phyloP scores from a whole-genome alignment of 2,113 vertebrate species.

The Dicentrarchus labrax region DNA sequence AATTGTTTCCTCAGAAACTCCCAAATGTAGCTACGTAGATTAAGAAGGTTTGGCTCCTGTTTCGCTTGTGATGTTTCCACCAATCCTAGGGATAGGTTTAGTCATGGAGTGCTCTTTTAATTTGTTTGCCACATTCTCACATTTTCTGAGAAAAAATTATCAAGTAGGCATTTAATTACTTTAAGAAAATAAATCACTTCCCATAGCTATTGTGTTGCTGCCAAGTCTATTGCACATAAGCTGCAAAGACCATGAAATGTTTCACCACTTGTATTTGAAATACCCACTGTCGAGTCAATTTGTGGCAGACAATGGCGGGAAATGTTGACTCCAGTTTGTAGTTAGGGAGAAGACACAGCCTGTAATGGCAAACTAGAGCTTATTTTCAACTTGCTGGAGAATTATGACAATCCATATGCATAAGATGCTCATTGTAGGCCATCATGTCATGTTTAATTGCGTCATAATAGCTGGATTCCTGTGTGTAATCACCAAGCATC shows the following conservation, averaged over 20 bases:
- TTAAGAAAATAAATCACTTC: constrained; percentile 83
- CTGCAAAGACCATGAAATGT: constrained; percentile 77
- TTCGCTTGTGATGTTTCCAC: constrained; percentile 70
- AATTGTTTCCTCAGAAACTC: constrained; percentile 78
- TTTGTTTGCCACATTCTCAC: constrained; percentile 84
- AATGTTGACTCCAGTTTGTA: constrained; percentile 38
- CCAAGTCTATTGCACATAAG: constrained; percentile 78
- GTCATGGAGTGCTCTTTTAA: constrained; percentile 85
- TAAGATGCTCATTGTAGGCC: constrained; percentile 27
- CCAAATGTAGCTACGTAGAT: constrained; percentile 71
- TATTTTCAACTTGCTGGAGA: constrained; percentile 9
- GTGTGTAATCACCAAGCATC: constrained; percentile 31
- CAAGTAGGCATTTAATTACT: constrained; percentile 87
- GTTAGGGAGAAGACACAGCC: not conserved
- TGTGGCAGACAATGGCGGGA: constrained; percentile 39
- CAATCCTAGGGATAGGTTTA: constrained; percentile 83
- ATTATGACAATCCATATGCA: not conserved
- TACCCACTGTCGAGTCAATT: constrained; percentile 54
- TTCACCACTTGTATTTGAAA: constrained; percentile 76
- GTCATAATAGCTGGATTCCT: constrained; percentile 33
- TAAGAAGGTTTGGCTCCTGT: constrained; percentile 73
- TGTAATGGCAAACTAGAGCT: not conserved
- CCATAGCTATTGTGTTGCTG: constrained; percentile 75
- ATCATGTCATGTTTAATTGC: constrained; percentile 54
- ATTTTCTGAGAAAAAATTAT: constrained; percentile 80